Evolutionary conservation across 1,140 invertebrate species (phyloP).

Genomic region (Apis florea): DNA sequence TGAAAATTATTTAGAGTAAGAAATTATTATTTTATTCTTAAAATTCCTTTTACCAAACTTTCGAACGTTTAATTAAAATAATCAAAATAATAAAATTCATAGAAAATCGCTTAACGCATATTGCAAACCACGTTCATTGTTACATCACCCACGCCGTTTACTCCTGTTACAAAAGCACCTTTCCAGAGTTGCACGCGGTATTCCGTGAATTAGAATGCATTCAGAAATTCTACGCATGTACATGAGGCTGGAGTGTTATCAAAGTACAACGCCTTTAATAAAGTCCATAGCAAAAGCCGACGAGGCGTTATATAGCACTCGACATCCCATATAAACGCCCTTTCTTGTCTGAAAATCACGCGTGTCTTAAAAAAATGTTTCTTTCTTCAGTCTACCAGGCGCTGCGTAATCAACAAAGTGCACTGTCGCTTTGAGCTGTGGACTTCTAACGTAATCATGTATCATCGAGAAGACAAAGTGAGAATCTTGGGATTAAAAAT

Average conservation of each 20-base stretch:
- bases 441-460: neutral
- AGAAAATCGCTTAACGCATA: too few species aligned
- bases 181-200: too few species aligned
- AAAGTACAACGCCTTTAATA: conserved; percentile 41
- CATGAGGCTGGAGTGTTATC: conserved; percentile 8
- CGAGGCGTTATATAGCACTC: conserved; percentile 8
- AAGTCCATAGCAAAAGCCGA: conserved; percentile 34
- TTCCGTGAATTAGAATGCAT: neutral
- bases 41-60: too few species aligned
- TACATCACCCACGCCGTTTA: too few species aligned
- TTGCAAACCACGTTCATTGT: too few species aligned
- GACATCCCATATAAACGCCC: neutral
- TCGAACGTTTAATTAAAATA: too few species aligned
- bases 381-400: too few species aligned
- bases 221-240: conserved; percentile 28
- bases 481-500: neutral
- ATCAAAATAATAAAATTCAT: too few species aligned
- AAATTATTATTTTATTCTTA: too few species aligned
- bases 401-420: neutral
- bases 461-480: neutral
- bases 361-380: conserved; percentile 23
- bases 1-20: too few species aligned
- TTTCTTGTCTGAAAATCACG: conserved; percentile 30
- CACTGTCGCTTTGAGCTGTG: neutral
- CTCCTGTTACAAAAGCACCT: too few species aligned